Percentiles rank a stretch among this genome's conserved stretches.
phyloP scores from a whole-genome alignment of 2,888 invertebrate species.

The Andrena marginata region DNA sequence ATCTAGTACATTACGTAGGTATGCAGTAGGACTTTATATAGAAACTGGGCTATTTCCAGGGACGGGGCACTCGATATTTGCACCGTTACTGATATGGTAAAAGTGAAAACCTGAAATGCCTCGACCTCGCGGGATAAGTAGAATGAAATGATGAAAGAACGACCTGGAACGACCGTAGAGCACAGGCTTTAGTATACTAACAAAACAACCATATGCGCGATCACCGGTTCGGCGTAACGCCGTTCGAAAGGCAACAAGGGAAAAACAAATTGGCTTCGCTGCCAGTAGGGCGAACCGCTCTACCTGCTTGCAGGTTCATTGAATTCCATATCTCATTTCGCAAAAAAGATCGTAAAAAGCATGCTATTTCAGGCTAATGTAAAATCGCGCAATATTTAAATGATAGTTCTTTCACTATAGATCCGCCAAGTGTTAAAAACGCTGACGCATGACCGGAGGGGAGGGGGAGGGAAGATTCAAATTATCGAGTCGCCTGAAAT shows the following conservation, averaged over 20 bases:
- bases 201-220: not conserved
- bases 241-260: not conserved
- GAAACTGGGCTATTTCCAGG: slow-evolving; percentile 1
- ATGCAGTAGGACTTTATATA: not conserved
- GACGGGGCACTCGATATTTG: slow-evolving; percentile 20
- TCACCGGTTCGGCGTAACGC: not conserved
- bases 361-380: not conserved
- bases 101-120: slow-evolving; percentile 49
- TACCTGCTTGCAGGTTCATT: not conserved
- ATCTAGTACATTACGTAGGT: not conserved
- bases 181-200: not conserved
- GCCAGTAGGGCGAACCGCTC: not conserved
- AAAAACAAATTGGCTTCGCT: not conserved
- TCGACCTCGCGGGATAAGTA: slow-evolving; percentile 41
- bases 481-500: not conserved
- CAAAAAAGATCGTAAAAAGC: not conserved
- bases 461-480: not conserved
- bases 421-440: not conserved
- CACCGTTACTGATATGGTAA: slow-evolving; percentile 37
- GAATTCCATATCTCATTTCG: slow-evolving; percentile 14
- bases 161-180: slow-evolving; percentile 13
- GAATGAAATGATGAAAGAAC: slow-evolving; percentile 41
- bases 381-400: not conserved
- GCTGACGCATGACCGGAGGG: not conserved
- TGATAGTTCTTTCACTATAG: not conserved